Percentiles rank a stretch among this genome's conserved stretches.
Conservation (phyloP, 2,888 invertebrate genomes). For the Polyommatus icarus region DNA sequence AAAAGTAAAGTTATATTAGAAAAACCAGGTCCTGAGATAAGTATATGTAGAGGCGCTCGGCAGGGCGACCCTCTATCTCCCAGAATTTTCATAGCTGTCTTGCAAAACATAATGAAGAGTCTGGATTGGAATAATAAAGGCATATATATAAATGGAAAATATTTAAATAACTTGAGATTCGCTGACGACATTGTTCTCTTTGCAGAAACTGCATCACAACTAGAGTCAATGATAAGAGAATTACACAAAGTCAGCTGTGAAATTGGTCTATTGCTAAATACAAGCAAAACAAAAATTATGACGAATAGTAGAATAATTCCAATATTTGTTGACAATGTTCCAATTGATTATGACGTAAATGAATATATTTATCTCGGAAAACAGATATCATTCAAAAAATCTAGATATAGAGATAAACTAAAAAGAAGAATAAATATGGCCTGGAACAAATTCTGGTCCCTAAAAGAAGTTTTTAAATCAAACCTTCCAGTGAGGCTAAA, state of each 20-base stretch:
- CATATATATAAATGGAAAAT: too few species aligned
- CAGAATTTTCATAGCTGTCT: too few species aligned
- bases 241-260: not conserved
- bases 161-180: too few species aligned
- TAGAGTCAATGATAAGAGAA: constrained; percentile 23
- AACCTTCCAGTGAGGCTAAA: constrained; percentile 32
- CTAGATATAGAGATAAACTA: constrained; percentile 30
- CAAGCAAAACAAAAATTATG: too few species aligned
- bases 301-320: too few species aligned
- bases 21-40: constrained; percentile 33
- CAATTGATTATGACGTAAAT: too few species aligned
- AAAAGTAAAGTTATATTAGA: constrained; percentile 28
- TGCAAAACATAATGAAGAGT: too few species aligned
- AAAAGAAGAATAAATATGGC: constrained; percentile 29
- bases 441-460: constrained; percentile 36
- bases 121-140: too few species aligned
- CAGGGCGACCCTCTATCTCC: constrained; percentile 17
- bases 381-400: constrained; percentile 31
- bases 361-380: constrained; percentile 22
- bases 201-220: not conserved
- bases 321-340: too few species aligned
- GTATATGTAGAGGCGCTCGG: constrained; percentile 33
- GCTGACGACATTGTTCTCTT: too few species aligned
- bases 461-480: constrained; percentile 35
- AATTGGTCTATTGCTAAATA: constrained; percentile 9